phyloP scores from a whole-genome alignment of 2,113 vertebrate species.

The Macroglossus sobrinus region DNA sequence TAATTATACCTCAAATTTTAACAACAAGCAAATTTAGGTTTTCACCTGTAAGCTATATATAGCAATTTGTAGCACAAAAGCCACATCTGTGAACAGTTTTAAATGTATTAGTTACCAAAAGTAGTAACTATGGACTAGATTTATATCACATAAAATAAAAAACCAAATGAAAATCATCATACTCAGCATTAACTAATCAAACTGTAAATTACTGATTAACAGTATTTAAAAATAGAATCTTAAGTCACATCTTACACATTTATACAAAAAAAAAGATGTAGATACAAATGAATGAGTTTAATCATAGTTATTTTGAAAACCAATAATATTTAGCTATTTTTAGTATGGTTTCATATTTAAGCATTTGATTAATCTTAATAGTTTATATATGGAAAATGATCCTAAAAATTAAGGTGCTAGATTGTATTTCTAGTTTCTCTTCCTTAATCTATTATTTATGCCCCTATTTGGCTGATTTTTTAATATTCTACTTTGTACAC shows the following conservation, averaged over 20 bases:
- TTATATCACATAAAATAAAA: background rate
- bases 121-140: background rate
- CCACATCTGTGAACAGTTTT: background rate
- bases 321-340: background rate
- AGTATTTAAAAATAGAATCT: slow-evolving; percentile 9
- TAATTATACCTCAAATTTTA: slow-evolving; percentile 43
- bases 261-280: background rate
- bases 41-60: background rate
- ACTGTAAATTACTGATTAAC: background rate
- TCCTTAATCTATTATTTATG: background rate
- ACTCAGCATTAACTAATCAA: background rate
- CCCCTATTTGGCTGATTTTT: background rate
- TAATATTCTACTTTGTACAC: background rate
- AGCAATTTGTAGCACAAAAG: slow-evolving; percentile 16
- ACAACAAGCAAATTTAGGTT: background rate
- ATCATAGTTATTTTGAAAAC: slow-evolving; percentile 38
- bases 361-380: background rate
- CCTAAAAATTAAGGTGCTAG: background rate
- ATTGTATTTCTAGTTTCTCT: background rate
- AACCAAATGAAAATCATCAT: background rate
- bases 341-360: background rate
- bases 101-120: slow-evolving; percentile 5
- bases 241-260: background rate
- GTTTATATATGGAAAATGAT: background rate
- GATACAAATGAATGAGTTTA: background rate